Evolutionary conservation across 2,888 invertebrate species (phyloP).

Genomic region (Eumacrocentrus americanus): DNA sequence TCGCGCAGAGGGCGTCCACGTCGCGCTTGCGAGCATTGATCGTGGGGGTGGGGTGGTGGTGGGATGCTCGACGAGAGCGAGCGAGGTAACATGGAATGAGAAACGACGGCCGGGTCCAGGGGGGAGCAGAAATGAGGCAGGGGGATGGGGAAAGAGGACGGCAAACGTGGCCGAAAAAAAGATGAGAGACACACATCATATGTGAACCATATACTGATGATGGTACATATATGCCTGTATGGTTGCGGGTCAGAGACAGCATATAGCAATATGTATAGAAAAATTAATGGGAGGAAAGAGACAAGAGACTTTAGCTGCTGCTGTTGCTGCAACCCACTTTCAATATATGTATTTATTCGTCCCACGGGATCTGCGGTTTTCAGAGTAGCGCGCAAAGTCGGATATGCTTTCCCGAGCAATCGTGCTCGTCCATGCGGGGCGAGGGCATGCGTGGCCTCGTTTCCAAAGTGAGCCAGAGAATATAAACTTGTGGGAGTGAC

Average conservation of each 20-base stretch:
- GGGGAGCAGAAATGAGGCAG: too few relatives aligned
- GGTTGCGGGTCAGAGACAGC: too few relatives aligned
- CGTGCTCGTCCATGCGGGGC: slow-evolving; percentile 1
- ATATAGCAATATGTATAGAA: too few relatives aligned
- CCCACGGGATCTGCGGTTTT: slow-evolving; percentile 6
- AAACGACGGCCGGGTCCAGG: slow-evolving; percentile 28
- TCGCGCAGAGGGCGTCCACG: slow-evolving; percentile 54
- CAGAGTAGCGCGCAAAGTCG: not conserved
- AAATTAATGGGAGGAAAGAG: not conserved
- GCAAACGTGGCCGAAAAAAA: slow-evolving; percentile 33
- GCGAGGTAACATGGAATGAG: slow-evolving; percentile 29
- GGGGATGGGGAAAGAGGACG: slow-evolving; percentile 25
- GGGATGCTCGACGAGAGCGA: slow-evolving; percentile 38
- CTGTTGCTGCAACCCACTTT: not conserved
- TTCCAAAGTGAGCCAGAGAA: slow-evolving; percentile 8
- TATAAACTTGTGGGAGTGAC: slow-evolving; percentile 5
- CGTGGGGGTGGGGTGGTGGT: slow-evolving; percentile 49
- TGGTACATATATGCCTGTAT: too few relatives aligned
- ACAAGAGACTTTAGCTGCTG: not conserved
- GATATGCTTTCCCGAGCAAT: not conserved
- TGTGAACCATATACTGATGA: too few relatives aligned
- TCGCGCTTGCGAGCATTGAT: slow-evolving; percentile 58
- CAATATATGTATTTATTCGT: not conserved
- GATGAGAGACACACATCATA: too few relatives aligned
- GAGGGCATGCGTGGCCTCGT: slow-evolving; percentile 21